A percentile compares a stretch with the other conserved stretches of the same genome.
phyloP scores from a whole-genome alignment of 2,888 invertebrate genomes.

The Nymphalis c-album region DNA sequence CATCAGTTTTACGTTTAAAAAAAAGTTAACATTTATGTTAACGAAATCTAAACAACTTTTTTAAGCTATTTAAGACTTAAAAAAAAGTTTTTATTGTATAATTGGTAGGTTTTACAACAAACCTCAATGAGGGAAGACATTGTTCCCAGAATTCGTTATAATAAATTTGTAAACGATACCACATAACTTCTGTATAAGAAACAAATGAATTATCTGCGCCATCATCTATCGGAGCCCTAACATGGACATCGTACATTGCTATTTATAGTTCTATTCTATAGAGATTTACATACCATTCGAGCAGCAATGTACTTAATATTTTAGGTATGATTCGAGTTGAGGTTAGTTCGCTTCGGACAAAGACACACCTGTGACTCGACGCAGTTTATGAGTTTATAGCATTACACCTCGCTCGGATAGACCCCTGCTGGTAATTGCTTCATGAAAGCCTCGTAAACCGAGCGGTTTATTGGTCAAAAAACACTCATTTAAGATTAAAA shows the following conservation, averaged over 20 bases:
- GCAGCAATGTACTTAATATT: constrained; percentile 32
- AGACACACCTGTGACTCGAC: constrained; percentile 65
- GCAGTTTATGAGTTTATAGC: constrained; percentile 75
- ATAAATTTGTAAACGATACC: constrained; percentile 78
- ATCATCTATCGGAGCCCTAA: background rate
- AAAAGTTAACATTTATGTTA: constrained; percentile 1
- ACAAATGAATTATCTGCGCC: constrained; percentile 44
- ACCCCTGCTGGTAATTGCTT: constrained; percentile 73
- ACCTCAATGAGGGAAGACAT: constrained; percentile 65
- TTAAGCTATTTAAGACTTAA: constrained; percentile 30
- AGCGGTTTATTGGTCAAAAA: constrained; percentile 58
- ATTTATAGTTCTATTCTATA: background rate
- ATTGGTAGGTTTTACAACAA: constrained; percentile 63
- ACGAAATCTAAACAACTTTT: constrained; percentile 6
- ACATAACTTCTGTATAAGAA: constrained; percentile 74
- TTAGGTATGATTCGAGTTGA: constrained; percentile 33
- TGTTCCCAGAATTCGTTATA: constrained; percentile 68
- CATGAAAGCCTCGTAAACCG: constrained; percentile 66
- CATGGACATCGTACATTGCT: constrained; percentile 43
- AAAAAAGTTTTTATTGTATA: constrained; percentile 62
- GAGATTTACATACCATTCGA: background rate
- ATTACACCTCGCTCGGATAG: constrained; percentile 72
- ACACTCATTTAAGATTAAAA: constrained; percentile 43
- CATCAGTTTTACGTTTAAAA: background rate
- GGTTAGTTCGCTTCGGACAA: constrained; percentile 33